Evolutionary conservation across 2,113 vertebrate genomes (phyloP), one percentile per base, ranked within the genome.

Genomic region (Romanogobio albipinnatus): DNA sequence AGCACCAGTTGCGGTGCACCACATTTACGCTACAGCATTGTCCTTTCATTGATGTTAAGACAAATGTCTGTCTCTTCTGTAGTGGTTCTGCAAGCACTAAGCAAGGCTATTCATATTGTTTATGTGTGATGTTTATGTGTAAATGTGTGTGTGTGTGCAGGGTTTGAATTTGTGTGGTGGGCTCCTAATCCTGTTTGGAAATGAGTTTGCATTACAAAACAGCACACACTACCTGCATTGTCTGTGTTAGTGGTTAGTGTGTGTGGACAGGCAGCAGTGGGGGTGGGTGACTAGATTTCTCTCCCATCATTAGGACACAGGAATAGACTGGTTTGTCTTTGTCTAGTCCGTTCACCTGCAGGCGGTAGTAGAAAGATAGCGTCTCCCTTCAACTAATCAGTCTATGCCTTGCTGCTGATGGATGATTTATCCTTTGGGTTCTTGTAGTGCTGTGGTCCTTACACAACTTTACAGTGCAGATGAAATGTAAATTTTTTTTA

Each of bases 151-250:
- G 49, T 76, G 47, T 33, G 47, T 10, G 5, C 26, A 56, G 26
- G 17, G 29, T 39, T 24, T 79, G 13, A 9, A 61, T 45, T 45
- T 45, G 56, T 62, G 7, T 14, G 74, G 90, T 85, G 86, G 82
- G 62, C 29, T 66, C 78, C 59, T 86, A 79, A 86, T 87, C 68
- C 82, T 61, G 70, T 87, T 87, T 81, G 26, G 53, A 43, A 56
- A 76, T 49, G 33, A 45, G 19, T 87, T 81, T 84, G 82, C 77
- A 76, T 76, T 49, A 80, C 33, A 81, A 81, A 81, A 47, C 33
- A n/a, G n/a, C 56, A 76, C 59, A 84, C 53, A 79, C 59, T 66
- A 77, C 19, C 24, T 43, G 61, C 11, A 29, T 83, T 74, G 62
- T 70, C 39, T 73, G 81, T 78, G 36, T 64, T 68, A 39, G 75